Evolutionary conservation across 2,888 invertebrate genomes (phyloP).

Genomic region (Odiellus spinosus): DNA sequence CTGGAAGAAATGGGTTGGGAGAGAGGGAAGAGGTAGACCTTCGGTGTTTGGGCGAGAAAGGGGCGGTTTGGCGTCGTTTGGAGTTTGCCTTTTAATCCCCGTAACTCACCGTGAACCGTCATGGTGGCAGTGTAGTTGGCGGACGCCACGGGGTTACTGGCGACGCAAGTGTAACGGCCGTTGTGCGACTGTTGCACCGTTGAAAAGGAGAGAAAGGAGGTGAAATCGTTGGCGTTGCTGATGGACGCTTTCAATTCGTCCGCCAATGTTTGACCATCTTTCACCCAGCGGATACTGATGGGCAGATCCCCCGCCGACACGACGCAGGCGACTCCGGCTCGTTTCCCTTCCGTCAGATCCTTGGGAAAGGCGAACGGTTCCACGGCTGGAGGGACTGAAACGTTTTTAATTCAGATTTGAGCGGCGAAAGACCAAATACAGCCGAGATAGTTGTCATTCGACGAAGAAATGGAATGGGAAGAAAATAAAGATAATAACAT

Average conservation of each 20-base stretch:
- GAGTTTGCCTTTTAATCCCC: too few relatives aligned
- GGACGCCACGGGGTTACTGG: slow-evolving; percentile 25
- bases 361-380: slow-evolving; percentile 12
- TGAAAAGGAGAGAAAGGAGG: slow-evolving; percentile 26
- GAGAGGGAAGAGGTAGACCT: too few relatives aligned
- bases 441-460: too few relatives aligned
- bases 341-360: slow-evolving; percentile 10
- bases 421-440: too few relatives aligned
- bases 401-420: too few relatives aligned
- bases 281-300: slow-evolving; percentile 29
- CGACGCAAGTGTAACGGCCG: slow-evolving; percentile 28
- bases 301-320: slow-evolving; percentile 22
- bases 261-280: slow-evolving; percentile 27
- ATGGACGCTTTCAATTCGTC: slow-evolving; percentile 9
- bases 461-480: too few relatives aligned
- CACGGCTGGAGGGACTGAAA: slow-evolving; percentile 13
- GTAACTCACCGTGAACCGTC: slow-evolving; percentile 17
- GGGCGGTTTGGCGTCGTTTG: too few relatives aligned
- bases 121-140: slow-evolving; percentile 25
- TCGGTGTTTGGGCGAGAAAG: too few relatives aligned
- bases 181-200: slow-evolving; percentile 26
- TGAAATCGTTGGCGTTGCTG: slow-evolving; percentile 17
- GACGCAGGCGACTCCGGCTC: slow-evolving; percentile 13
- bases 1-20: too few relatives aligned
- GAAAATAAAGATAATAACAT: too few relatives aligned